These are phyloP conservation scores for Sceloporus undulatus DNA, from an alignment of 2,113 vertebrate genomes.

Conservation along the genomic window DNA sequence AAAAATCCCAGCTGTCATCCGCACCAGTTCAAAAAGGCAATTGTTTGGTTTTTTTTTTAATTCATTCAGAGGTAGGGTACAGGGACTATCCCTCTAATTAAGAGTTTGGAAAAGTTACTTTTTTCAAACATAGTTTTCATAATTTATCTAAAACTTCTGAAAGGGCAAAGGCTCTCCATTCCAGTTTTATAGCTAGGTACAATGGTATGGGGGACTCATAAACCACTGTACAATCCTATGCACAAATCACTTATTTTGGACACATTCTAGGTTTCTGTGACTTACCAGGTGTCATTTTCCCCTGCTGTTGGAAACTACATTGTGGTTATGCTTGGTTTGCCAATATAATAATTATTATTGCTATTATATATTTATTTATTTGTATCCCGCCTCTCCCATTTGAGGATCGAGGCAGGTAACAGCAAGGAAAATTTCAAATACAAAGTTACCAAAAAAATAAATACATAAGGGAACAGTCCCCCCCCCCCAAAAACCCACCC, in stretches of 20 bases:
- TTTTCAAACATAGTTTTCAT: not conserved
- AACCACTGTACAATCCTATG: not conserved
- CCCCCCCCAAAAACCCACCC: too few relatives aligned
- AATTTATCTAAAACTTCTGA: not conserved
- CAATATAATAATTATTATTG: not conserved
- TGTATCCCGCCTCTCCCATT: too few relatives aligned
- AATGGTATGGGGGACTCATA: not conserved
- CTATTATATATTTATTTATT: too few relatives aligned
- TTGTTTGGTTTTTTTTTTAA: slow-evolving; percentile 35
- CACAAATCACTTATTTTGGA: not conserved
- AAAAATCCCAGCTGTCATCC: slow-evolving; percentile 56
- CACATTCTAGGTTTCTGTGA: not conserved
- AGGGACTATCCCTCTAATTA: not conserved
- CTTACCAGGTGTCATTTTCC: not conserved
- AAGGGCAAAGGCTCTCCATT: not conserved
- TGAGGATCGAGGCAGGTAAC: too few relatives aligned
- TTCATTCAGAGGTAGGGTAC: not conserved
- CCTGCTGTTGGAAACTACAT: not conserved
- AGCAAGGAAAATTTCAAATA: too few relatives aligned
- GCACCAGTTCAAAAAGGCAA: slow-evolving; percentile 24
- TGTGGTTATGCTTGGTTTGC: not conserved
- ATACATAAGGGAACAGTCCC: too few relatives aligned
- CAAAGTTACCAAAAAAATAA: too few relatives aligned
- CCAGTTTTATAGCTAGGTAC: not conserved
- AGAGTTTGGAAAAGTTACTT: not conserved